A percentile compares a stretch with the other conserved stretches of the same genome.
phyloP scores from a whole-genome alignment of 2,113 vertebrate genomes.

The Colaptes auratus region DNA sequence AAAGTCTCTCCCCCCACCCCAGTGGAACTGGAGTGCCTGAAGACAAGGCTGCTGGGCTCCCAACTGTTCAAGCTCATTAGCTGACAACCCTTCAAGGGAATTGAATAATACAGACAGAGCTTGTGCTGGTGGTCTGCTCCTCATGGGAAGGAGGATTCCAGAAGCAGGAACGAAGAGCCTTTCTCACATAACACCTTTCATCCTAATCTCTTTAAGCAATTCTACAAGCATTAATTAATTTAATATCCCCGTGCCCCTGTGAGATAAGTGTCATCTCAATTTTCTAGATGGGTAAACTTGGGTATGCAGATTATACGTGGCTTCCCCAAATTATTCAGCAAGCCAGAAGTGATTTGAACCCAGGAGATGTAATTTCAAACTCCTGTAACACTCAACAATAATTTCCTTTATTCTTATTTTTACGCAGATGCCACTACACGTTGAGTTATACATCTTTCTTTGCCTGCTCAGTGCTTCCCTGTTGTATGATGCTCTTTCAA shows the following conservation, averaged over 20 bases:
- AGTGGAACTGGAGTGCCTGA: neutral
- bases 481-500: neutral
- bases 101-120: neutral
- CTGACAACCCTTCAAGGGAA: neutral
- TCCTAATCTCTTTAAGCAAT: slow-evolving; percentile 38
- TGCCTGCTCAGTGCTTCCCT: neutral
- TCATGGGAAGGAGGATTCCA: slow-evolving; percentile 36
- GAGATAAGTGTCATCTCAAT: slow-evolving; percentile 55
- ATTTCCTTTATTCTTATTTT: slow-evolving; percentile 3
- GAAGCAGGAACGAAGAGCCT: slow-evolving; percentile 1
- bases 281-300: slow-evolving; percentile 55
- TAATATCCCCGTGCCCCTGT: slow-evolving; percentile 35
- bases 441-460: neutral
- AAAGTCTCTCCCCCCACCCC: fast-evolving
- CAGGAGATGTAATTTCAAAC: neutral
- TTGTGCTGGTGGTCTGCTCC: slow-evolving; percentile 38
- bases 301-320: slow-evolving; percentile 30
- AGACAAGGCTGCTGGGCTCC: neutral
- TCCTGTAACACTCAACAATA: neutral
- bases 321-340: slow-evolving; percentile 21
- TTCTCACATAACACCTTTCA: slow-evolving; percentile 44
- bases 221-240: slow-evolving; percentile 62
- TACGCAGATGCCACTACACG: neutral
- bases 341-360: neutral
- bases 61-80: slow-evolving; percentile 9